Percentiles rank a stretch among this genome's conserved stretches.
These are phyloP conservation scores for Phyllotreta cruciferae DNA, from an alignment of 2,888 invertebrate species.

Conservation along the genomic window DNA sequence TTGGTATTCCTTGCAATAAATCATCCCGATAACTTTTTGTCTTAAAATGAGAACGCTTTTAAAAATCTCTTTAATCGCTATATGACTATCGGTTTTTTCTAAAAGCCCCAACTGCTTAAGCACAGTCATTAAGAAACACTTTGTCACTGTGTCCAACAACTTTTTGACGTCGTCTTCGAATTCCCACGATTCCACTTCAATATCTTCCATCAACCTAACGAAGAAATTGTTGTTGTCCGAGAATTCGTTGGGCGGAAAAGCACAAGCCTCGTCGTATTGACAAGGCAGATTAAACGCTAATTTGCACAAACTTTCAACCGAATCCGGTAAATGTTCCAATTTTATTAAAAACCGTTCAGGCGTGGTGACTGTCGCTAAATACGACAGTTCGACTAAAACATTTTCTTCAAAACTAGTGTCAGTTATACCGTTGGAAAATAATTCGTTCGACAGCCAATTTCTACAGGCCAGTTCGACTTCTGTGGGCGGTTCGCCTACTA, in stretches of 20 bases:
- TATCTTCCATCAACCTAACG: constrained; percentile 57
- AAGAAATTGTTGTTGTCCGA: constrained; percentile 51
- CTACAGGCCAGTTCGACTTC: constrained; percentile 59
- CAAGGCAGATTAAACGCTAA: constrained; percentile 53
- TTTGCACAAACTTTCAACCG: constrained; percentile 49
- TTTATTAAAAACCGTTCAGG: constrained; percentile 40
- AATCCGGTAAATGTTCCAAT: constrained; percentile 45
- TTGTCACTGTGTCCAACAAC: constrained; percentile 61
- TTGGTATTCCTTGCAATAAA: constrained; percentile 43
- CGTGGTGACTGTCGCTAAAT: constrained; percentile 37
- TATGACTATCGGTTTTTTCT: constrained; percentile 50
- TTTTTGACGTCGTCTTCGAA: constrained; percentile 60
- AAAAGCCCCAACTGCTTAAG: constrained; percentile 64
- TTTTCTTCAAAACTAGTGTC: constrained; percentile 41
- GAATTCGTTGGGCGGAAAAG: constrained; percentile 42
- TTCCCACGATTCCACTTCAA: constrained; percentile 62
- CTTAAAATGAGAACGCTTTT: constrained; percentile 49
- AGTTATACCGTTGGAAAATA: constrained; percentile 57
- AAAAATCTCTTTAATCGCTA: constrained; percentile 55
- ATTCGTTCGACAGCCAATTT: constrained; percentile 60
- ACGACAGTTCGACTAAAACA: constrained; percentile 41
- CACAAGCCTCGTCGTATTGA: constrained; percentile 56
- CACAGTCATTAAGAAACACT: constrained; percentile 62
- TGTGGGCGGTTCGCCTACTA: constrained; percentile 61
- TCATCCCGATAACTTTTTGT: constrained; percentile 52